Conservation (phyloP, 2,888 invertebrate genomes). For the Ophion costatus region DNA sequence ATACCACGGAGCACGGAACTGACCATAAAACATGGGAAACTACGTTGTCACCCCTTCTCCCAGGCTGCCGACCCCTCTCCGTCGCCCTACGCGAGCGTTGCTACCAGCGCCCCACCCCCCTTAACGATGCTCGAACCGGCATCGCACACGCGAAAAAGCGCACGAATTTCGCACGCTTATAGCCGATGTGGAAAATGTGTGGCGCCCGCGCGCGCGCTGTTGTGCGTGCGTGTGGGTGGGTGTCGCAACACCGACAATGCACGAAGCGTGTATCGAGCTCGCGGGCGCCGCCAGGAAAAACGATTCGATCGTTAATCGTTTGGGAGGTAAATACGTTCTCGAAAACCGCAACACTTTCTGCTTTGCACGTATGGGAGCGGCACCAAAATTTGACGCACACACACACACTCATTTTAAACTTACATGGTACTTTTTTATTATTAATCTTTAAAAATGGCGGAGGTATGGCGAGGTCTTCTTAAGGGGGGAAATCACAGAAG, state of each 20-base stretch:
- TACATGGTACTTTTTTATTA: too few relatives aligned
- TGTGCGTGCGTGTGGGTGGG: background rate
- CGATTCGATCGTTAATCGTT: conserved; percentile 65
- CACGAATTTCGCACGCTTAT: conserved; percentile 11
- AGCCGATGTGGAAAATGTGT: conserved; percentile 41
- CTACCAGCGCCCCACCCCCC: background rate
- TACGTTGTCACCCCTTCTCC: conserved; percentile 76
- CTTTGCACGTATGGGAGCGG: background rate
- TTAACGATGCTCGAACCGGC: conserved; percentile 63
- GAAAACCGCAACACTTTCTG: conserved; percentile 51
- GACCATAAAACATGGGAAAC: conserved; percentile 81
- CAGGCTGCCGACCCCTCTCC: background rate
- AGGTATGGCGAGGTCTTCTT: too few relatives aligned
- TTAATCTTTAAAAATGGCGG: too few relatives aligned
- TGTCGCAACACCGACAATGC: conserved; percentile 31
- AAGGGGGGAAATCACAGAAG: too few relatives aligned
- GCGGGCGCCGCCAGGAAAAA: conserved; percentile 54
- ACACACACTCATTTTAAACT: too few relatives aligned
- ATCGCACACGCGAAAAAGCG: conserved; percentile 41
- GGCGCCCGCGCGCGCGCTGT: background rate
- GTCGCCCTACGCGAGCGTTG: too few relatives aligned
- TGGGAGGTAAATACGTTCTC: conserved; percentile 63
- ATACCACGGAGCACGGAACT: conserved; percentile 79
- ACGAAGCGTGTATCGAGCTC: background rate
- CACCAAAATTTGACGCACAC: conserved; percentile 16